Evolutionary conservation across 2,888 invertebrate species (phyloP).

Genomic region (Lydus trimaculatus): DNA sequence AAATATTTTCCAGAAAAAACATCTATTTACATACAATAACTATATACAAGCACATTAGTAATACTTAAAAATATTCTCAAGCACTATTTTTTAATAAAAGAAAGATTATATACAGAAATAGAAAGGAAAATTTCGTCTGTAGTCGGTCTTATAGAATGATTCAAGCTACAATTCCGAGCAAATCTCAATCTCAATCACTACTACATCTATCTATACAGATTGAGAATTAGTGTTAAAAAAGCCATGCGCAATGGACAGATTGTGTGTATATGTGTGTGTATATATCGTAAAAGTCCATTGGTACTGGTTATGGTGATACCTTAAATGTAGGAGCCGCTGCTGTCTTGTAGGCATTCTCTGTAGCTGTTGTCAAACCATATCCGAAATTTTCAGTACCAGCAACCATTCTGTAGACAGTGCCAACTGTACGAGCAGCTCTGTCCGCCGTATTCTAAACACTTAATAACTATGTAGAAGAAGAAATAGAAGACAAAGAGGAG

Average conservation of each 20-base stretch:
- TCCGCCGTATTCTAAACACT: constrained; percentile 76
- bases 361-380: constrained; percentile 72
- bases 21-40: constrained; percentile 8
- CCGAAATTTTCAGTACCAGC: constrained; percentile 79
- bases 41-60: constrained; percentile 10
- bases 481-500: not conserved
- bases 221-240: not conserved
- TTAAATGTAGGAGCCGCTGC: constrained; percentile 39
- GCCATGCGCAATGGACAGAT: not conserved
- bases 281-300: constrained; percentile 9
- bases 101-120: constrained; percentile 8
- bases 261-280: not conserved
- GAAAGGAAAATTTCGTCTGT: not conserved
- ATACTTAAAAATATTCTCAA: constrained; percentile 41
- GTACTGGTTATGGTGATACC: constrained; percentile 39
- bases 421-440: constrained; percentile 80
- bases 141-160: not conserved
- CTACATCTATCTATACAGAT: not conserved
- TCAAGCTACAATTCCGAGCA: not conserved
- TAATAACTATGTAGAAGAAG: constrained; percentile 20
- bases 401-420: constrained; percentile 79
- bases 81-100: constrained; percentile 48
- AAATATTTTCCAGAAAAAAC: constrained; percentile 18
- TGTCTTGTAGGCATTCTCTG: constrained; percentile 58
- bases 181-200: not conserved